phyloP scores from a whole-genome alignment of 2,797 vertebrate species.

The Lithobates sylvaticus region DNA sequence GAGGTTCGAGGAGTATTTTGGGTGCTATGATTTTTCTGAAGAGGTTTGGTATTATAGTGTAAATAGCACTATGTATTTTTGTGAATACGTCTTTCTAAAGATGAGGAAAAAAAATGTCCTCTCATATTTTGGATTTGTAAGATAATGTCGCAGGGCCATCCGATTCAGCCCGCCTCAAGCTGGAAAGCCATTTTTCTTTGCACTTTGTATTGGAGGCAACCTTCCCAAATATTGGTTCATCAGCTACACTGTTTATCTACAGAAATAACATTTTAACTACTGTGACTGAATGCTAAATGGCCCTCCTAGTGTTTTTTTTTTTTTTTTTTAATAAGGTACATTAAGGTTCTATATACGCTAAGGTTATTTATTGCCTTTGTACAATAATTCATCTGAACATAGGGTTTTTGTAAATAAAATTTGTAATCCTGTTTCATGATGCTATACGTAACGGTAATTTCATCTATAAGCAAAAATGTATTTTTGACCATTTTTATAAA shows the following conservation, averaged over 20 bases:
- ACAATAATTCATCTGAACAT: constrained; percentile 75
- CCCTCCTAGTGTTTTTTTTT: constrained; percentile 56
- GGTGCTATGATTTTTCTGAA: constrained; percentile 45
- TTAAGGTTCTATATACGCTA: constrained; percentile 65
- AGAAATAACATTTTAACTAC: constrained; percentile 46
- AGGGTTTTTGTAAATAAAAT: constrained; percentile 79
- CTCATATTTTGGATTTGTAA: constrained; percentile 71
- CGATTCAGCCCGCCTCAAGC: constrained; percentile 17
- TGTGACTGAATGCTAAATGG: constrained; percentile 39
- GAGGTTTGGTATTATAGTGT: constrained; percentile 42
- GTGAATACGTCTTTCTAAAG: constrained; percentile 79
- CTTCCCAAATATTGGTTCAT: constrained; percentile 11
- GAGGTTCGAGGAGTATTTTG: neutral
- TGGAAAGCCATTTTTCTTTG: constrained; percentile 53
- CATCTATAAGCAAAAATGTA: constrained; percentile 69
- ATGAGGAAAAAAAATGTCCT: constrained; percentile 63
- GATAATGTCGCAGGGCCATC: constrained; percentile 61
- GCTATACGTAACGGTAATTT: constrained; percentile 72
- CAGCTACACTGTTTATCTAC: constrained; percentile 32
- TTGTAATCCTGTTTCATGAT: constrained; percentile 71
- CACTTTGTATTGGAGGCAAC: constrained; percentile 40
- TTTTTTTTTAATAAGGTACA: constrained; percentile 66
- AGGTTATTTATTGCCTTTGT: constrained; percentile 82
- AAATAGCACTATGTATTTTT: constrained; percentile 74
- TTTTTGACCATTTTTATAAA: constrained; percentile 77